Evolutionary conservation across 1,140 invertebrate genomes (phyloP), one percentile per base, ranked within the genome.

Genomic region (Tachypleus tridentatus): DNA sequence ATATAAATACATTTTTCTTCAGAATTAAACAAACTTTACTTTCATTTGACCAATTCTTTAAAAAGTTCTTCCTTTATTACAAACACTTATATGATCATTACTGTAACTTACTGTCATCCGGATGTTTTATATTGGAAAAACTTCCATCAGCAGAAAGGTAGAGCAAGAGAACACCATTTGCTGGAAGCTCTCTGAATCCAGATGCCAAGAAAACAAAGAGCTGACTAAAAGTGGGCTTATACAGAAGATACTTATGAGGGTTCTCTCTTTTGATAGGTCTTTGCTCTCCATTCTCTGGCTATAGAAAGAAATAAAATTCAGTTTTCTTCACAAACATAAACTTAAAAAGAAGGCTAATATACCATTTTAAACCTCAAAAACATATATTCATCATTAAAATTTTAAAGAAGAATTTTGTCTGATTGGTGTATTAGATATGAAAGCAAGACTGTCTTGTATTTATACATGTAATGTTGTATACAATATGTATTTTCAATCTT

Each of bases 161-260:
- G 54, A 98, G 80, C 49, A 98, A 79, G 64, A 97, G 80, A 52
- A 90, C 93, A 60, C 93, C 93, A 75, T 91, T 93, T 4, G 86
- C 83, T 48, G 92, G 91, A 65, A 98, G 80, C 77, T 97, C 93
- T 78, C 94, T 94, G 76, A 94, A 94, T 51, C 80, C 80, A 70
- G 92, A 96, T 52, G 92, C 88, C 68, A 97, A 80, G 78, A 97
- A 97, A 47, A 96, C 89, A 76, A 95, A 83, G 51, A 97, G 84
- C 79, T 97, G 93, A 76, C 88, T 91, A 72, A 95, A 87, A 59
- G 91, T 93, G 57, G 94, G 94, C 77, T 94, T 97, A 79, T 93
- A 97, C 67, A 98, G 82, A 69, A 97, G 81, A 80, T 97, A 97
- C 80, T 97, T 97, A 81, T 97, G 93, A 10, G 94, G 94, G 82